These are phyloP conservation scores for Strongylocentrotus purpuratus DNA, from an alignment of 35 echinoderm and acorn worm species.

Conservation along the genomic window DNA sequence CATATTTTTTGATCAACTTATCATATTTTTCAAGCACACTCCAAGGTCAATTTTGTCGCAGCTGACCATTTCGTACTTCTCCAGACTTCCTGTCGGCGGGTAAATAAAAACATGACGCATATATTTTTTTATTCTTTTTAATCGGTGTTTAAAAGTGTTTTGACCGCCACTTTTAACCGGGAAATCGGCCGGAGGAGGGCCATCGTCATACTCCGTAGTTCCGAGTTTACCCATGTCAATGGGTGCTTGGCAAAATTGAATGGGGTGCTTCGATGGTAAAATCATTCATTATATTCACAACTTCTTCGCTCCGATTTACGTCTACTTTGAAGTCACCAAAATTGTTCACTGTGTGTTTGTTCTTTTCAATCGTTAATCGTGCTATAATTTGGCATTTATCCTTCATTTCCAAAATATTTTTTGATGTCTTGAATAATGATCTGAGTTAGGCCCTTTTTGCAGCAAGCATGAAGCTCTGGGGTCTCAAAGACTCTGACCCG, in stretches of 20 bases:
- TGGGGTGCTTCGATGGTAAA: not conserved
- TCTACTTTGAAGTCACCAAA: too few relatives aligned
- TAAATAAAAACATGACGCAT: not conserved
- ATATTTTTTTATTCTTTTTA: not conserved
- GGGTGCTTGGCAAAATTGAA: not conserved
- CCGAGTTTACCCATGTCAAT: not conserved
- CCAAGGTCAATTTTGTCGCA: not conserved
- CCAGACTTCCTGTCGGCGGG: not conserved
- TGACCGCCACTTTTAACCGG: not conserved
- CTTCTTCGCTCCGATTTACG: too few relatives aligned
- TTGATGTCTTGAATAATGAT: too few relatives aligned
- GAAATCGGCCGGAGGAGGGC: not conserved
- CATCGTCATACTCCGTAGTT: not conserved
- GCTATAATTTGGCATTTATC: too few relatives aligned
- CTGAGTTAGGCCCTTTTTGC: too few relatives aligned
- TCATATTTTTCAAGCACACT: not conserved
- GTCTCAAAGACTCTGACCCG: too few relatives aligned
- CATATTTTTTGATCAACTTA: not conserved
- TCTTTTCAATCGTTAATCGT: too few relatives aligned
- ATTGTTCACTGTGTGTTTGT: too few relatives aligned
- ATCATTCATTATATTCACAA: too few relatives aligned
- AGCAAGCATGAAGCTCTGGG: too few relatives aligned
- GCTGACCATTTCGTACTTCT: not conserved
- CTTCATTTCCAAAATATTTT: too few relatives aligned
- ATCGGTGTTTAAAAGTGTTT: not conserved